Conservation (phyloP, 2,113 vertebrate species). For the Vulpes ferrilata region DNA sequence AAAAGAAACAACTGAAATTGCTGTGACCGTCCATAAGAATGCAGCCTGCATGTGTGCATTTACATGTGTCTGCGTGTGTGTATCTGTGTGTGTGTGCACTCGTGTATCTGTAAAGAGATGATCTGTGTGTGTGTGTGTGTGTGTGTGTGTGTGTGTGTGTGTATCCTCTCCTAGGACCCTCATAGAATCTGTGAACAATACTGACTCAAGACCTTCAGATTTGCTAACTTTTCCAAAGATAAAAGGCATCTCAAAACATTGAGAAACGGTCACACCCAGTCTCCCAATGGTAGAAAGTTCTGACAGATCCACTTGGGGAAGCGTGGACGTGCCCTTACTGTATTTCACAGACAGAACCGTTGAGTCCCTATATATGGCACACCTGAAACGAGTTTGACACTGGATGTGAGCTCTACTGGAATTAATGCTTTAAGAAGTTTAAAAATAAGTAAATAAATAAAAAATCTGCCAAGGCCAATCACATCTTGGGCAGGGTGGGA, state of each 20-base stretch:
- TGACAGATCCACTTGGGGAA: background rate
- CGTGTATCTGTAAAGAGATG: background rate
- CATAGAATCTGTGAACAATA: background rate
- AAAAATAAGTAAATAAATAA: background rate
- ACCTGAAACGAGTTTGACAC: background rate
- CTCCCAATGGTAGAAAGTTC: background rate
- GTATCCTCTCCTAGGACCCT: background rate
- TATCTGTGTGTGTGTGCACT: rapidly evolving
- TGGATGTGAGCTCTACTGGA: background rate
- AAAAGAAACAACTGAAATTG: background rate
- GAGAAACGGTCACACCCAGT: background rate
- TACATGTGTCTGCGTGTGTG: background rate
- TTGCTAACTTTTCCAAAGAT: background rate
- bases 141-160: too few species aligned
- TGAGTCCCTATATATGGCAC: background rate
- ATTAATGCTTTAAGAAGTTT: background rate
- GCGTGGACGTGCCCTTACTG: background rate
- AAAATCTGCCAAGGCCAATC: background rate
- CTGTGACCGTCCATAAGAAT: background rate
- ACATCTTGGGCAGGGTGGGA: background rate
- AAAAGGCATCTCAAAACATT: background rate
- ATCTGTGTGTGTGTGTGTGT: too few species aligned
- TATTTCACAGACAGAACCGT: background rate
- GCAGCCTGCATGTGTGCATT: too few species aligned
- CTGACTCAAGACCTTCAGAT: background rate